Evolutionary conservation across 2,113 vertebrate species (phyloP).

Genomic region (Mastomys coucha): DNA sequence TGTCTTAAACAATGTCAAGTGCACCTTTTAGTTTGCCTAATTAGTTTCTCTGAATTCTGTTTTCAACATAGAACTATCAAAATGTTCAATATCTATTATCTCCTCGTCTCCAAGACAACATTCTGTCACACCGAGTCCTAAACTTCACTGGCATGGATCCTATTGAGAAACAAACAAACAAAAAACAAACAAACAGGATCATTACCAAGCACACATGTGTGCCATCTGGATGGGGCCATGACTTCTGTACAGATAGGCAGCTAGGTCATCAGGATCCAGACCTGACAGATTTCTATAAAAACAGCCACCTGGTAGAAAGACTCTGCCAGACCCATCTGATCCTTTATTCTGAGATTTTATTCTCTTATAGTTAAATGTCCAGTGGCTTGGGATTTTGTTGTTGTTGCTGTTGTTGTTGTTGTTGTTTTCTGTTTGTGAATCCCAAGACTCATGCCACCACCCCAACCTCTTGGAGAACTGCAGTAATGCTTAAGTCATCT

Average conservation of each 20-base stretch:
- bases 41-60: background rate
- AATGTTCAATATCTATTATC: background rate
- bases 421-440: background rate
- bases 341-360: conserved; percentile 8
- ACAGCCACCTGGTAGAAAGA: conserved; percentile 38
- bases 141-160: background rate
- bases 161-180: too few relatives aligned
- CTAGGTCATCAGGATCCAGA: background rate
- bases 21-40: background rate
- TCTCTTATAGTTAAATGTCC: background rate
- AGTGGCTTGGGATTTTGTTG: too few relatives aligned
- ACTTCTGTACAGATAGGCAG: background rate
- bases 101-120: background rate
- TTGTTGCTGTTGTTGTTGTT: background rate
- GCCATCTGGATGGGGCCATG: conserved; percentile 45
- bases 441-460: background rate
- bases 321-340: conserved; percentile 38
- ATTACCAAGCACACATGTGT: fast-evolving
- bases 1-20: background rate
- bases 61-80: background rate
- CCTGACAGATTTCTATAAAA: conserved; percentile 24
- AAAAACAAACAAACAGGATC: background rate
- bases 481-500: background rate
- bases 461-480: background rate
- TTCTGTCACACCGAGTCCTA: background rate